Conservation (phyloP, 2,113 vertebrate genomes). For the Benitochromis conjunctus region DNA sequence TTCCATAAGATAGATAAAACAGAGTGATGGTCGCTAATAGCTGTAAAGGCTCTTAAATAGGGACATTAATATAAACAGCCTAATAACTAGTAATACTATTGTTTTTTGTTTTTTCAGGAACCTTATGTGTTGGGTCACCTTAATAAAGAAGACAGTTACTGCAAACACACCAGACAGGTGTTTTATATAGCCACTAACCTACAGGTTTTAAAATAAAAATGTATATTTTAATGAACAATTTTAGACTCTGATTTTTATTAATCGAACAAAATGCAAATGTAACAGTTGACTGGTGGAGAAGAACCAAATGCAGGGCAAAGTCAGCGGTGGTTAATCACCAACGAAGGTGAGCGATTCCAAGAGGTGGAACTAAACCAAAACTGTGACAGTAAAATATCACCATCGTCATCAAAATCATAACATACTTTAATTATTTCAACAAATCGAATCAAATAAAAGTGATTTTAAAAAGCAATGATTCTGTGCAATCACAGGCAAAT, state of each 20-base stretch:
- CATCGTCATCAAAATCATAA: neutral
- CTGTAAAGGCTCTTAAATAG: neutral
- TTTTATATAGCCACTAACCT: neutral
- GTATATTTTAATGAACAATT: neutral
- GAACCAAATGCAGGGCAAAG: too few species aligned
- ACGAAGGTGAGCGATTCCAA: neutral
- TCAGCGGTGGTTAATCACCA: neutral
- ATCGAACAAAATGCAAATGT: neutral
- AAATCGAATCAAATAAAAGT: neutral
- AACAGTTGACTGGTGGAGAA: neutral
- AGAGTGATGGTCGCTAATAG: neutral
- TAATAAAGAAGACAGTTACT: neutral
- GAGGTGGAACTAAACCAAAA: neutral
- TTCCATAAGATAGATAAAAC: neutral
- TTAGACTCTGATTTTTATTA: neutral
- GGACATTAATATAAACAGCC: neutral
- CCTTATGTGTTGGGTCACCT: too few species aligned
- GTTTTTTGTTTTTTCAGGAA: neutral
- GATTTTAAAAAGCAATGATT: neutral
- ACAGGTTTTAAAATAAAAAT: neutral
- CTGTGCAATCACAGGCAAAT: neutral
- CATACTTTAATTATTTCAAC: neutral
- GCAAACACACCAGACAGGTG: neutral
- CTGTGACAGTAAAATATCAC: neutral
- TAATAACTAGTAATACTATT: rapidly evolving